Conservation (phyloP, 2,113 vertebrate genomes). For the Tringa solitaria region DNA sequence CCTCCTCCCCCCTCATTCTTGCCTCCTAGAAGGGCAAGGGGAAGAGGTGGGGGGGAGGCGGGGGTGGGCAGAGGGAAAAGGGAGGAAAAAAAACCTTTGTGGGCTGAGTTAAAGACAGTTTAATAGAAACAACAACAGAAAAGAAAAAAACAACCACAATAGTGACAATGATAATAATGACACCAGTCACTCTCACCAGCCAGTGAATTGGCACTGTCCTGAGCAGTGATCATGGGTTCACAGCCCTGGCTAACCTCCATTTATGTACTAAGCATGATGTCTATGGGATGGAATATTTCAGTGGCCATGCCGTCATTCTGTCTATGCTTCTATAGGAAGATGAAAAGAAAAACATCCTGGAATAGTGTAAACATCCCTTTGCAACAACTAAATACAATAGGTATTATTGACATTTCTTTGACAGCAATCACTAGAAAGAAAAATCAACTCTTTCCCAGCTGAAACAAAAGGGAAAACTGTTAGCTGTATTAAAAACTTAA, state of each 20-base stretch:
- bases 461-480: not conserved
- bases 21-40: not conserved
- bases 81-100: not conserved
- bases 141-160: not conserved
- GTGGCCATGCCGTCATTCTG: not conserved
- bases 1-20: too few relatives aligned
- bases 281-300: not conserved
- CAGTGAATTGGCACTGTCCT: too few relatives aligned
- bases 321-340: not conserved
- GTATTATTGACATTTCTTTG: not conserved
- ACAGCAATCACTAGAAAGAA: not conserved
- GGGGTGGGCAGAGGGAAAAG: not conserved
- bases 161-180: not conserved
- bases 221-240: too few relatives aligned
- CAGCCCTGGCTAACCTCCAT: too few relatives aligned
- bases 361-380: not conserved
- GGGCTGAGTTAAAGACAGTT: not conserved
- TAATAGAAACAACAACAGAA: not conserved
- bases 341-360: not conserved
- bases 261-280: too few relatives aligned
- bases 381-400: not conserved
- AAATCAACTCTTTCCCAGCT: not conserved
- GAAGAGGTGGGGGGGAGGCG: not conserved
- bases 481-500: not conserved
- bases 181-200: not conserved